Evolutionary conservation across 2,888 invertebrate genomes (phyloP), one percentile per base, ranked within the genome.

Genomic region (Neuroscelio doddi): DNA sequence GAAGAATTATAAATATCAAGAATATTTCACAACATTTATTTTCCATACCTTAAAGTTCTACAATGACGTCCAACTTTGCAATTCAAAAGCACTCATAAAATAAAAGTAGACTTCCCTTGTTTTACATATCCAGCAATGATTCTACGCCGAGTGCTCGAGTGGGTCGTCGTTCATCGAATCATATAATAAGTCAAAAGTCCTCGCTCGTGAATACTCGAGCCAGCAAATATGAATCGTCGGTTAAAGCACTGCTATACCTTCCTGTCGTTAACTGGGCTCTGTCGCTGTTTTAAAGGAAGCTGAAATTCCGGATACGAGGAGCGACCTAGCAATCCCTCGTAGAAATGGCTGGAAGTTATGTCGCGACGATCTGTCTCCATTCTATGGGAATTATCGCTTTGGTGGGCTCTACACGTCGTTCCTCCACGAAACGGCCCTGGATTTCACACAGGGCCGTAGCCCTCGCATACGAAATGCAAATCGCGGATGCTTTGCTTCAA

Each of bases 401-500:
- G 29, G 29, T 44, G 44, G 27, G 44, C 29, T 14, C 8, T 26
- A 10, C 21, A 24, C 44, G 44, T 29, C 44, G 41, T 26, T 27
- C n/a, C 17, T 21, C 29, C 27, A 15, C 15, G 29, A 15, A 44
- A 14, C 44, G 44, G 27, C 27, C 44, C 27, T 21, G 44, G 44
- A n/a, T 8, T 1, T 9, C 29, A 29, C 36, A 9, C 36, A 36
- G 36, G 14, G 9, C 14, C 14, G 36, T 41, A 14, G 10, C 41
- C 10, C n/a, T 10, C 41, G 41, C 41, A 41, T 41, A 26, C 41
- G 26, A 41, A 41, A 41, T 41, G 42, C 42, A 74, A 75, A 72
- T 76, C 56, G 63, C 62, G 42, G n/a, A 53, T 52, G 53, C 49
- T 55, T 65, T 51, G 59, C 46, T 69, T 69, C 58, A 63, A 71